These are phyloP conservation scores for Pleuronectes platessa DNA, from an alignment of 2,113 vertebrate species.

Conservation along the genomic window DNA sequence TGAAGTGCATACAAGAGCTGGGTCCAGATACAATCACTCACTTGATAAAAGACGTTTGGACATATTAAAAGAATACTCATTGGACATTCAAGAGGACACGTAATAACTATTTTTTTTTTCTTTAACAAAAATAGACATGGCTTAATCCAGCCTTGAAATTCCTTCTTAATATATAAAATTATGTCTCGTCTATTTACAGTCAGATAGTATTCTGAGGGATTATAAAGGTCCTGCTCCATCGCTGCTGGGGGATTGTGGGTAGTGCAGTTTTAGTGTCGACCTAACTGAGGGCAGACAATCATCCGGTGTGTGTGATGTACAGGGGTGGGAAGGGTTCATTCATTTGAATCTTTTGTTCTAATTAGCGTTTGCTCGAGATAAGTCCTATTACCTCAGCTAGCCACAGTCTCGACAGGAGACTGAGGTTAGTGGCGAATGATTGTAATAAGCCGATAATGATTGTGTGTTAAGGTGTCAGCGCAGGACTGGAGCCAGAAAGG, in stretches of 20 bases:
- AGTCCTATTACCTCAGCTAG: constrained; percentile 25
- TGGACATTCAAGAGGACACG: constrained; percentile 79
- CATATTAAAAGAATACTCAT: constrained; percentile 77
- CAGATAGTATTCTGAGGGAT: constrained; percentile 77
- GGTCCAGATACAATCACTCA: constrained; percentile 78
- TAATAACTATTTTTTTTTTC: constrained; percentile 70
- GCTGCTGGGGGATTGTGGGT: constrained; percentile 73
- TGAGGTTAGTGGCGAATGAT: constrained; percentile 48
- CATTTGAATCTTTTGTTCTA: constrained; percentile 9
- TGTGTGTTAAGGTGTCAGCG: constrained; percentile 44
- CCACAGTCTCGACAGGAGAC: constrained; percentile 19
- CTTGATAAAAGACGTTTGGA: constrained; percentile 77
- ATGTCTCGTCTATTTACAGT: constrained; percentile 84
- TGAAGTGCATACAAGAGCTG: constrained; percentile 74
- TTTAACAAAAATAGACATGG: constrained; percentile 88
- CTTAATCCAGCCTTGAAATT: constrained; percentile 84
- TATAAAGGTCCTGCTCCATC: constrained; percentile 76
- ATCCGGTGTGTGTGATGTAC: constrained; percentile 40
- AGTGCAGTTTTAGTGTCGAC: constrained; percentile 70
- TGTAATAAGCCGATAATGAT: constrained; percentile 65
- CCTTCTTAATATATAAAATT: constrained; percentile 82
- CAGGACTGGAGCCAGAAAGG: constrained; percentile 44
- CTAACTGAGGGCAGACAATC: constrained; percentile 26
- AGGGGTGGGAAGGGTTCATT: constrained; percentile 8
- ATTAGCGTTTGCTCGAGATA: constrained; percentile 45